These are phyloP conservation scores for Cantharis flavilabris DNA, from an alignment of 2,888 invertebrate genomes.

Conservation along the genomic window DNA sequence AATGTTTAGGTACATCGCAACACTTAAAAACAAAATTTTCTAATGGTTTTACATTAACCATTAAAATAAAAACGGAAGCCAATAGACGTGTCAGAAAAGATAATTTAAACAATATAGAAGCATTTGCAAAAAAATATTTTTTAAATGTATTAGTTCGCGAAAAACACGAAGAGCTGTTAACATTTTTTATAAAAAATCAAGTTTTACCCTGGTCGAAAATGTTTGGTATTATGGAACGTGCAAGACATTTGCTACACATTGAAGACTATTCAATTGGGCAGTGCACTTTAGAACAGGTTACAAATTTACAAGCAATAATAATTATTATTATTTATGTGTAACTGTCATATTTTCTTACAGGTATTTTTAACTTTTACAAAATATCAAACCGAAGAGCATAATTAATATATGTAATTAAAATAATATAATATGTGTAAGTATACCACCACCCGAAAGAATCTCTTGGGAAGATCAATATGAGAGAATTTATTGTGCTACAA, in stretches of 20 bases:
- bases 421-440: too few relatives aligned
- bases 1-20: constrained; percentile 80
- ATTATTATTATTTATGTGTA: too few relatives aligned
- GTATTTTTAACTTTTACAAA: constrained; percentile 74
- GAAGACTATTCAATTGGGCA: constrained; percentile 85
- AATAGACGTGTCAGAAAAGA: constrained; percentile 25
- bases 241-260: constrained; percentile 56
- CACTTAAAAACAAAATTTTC: constrained; percentile 82
- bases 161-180: constrained; percentile 72
- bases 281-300: constrained; percentile 76
- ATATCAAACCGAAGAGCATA: constrained; percentile 46
- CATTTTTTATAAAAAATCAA: constrained; percentile 68
- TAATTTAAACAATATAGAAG: constrained; percentile 7
- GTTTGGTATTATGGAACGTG: constrained; percentile 75
- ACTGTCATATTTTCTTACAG: constrained; percentile 36
- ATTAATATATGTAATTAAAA: not conserved
- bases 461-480: too few relatives aligned
- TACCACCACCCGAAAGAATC: too few relatives aligned
- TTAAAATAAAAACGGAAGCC: constrained; percentile 51
- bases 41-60: constrained; percentile 58
- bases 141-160: constrained; percentile 59
- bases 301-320: not conserved
- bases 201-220: constrained; percentile 72
- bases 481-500: too few relatives aligned
- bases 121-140: constrained; percentile 45